Base-by-base conservation (phyloP, 2,113 vertebrate genomes). In the Calonectris borealis region DNA sequence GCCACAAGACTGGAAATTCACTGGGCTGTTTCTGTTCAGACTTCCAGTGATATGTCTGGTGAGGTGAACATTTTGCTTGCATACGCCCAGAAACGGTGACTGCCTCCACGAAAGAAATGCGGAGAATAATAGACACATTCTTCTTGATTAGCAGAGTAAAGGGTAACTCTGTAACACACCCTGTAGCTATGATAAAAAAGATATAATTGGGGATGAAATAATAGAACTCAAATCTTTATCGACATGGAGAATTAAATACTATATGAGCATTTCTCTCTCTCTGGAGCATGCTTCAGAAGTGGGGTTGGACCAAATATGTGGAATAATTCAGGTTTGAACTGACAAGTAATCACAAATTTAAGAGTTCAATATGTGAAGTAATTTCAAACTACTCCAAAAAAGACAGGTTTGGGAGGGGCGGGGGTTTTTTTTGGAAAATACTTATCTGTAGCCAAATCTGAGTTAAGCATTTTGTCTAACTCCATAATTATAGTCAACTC, bases 321-420 rank as follows among this genome's bases (percentile, higher is more conserved):
- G 75, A 96, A 93, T 76, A 90, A 91, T 61, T 95, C 82, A 80
- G 25, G 31, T 76, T 55, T 80, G 61, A 75, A 83, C 26, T 82
- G 61, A 94, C 78, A 92, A 92, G 75, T 52, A 88, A 87, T 82
- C 89, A 89, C 15, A 85, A 82, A 87, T 88, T 72, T 79, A 85
- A 83, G 78, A 83, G 70, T 60, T 85, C 48, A 90, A 26, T 65
- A 94, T 83, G 25, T 93, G 93, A 91, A 91, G 75, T 42, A 69
- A 94, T 93, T 84, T 81, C 48, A 89, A 93, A 79, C 7, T 75
- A 68, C 38, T 94, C 68, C 34, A 90, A 84, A 73, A 87, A 72
- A 82, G 57, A 80, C n/a, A 88, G 49, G 44, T 83, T 90, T 86
- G 75, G 85, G 79, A 89, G 32, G 51, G 54, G 52, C 69, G 42